phyloP scores from a whole-genome alignment of 2,888 invertebrate species.

The Balanococcus diminutus region DNA sequence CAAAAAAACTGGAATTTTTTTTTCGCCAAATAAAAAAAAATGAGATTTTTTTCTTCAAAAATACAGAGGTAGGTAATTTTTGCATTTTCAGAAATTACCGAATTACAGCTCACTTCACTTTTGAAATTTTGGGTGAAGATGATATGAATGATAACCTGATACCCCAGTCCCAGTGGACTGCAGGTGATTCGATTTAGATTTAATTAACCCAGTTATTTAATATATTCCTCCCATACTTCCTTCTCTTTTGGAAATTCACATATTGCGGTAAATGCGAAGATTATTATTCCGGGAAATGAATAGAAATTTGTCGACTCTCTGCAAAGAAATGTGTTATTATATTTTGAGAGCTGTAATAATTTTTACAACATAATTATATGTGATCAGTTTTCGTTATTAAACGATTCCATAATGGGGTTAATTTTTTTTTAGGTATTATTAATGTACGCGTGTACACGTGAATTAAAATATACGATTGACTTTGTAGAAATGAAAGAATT shows the following conservation, averaged over 20 bases:
- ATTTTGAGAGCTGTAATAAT: no score
- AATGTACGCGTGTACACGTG: not conserved
- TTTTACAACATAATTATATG: not conserved
- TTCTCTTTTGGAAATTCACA: not conserved
- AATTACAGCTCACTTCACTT: not conserved
- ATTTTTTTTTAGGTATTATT: not conserved
- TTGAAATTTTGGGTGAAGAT: not conserved
- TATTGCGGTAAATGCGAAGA: not conserved
- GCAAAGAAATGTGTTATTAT: not conserved
- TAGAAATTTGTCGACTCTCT: not conserved
- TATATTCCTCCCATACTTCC: constrained; percentile 21
- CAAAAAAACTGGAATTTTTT: no score
- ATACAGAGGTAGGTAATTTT: no score
- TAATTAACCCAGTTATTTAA: constrained; percentile 20
- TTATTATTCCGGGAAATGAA: not conserved
- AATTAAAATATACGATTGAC: not conserved
- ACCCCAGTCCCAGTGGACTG: no score
- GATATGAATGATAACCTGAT: not conserved
- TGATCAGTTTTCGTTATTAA: constrained; percentile 18
- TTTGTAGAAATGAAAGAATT: not conserved
- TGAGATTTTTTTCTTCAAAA: no score
- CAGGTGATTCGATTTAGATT: not conserved
- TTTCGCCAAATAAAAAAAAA: no score
- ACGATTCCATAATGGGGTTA: not conserved
- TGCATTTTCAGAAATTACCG: not conserved